phyloP scores from a whole-genome alignment of 2,113 vertebrate species.

The Prionailurus viverrinus region DNA sequence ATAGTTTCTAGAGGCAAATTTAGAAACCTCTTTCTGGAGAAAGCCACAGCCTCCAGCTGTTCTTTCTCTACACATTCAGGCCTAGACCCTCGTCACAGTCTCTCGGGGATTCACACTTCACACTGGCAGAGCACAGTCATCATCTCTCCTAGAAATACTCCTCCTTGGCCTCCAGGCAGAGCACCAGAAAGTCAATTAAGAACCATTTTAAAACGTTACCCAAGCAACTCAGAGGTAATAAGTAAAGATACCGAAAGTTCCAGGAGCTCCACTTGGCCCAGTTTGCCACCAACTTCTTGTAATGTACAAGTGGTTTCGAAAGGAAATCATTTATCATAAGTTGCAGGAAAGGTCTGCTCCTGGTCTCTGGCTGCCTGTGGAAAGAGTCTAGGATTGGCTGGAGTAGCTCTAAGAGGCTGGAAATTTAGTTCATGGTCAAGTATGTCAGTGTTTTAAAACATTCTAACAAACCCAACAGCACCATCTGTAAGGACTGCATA shows the following conservation, averaged over 20 bases:
- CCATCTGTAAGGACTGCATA: slow-evolving; percentile 72
- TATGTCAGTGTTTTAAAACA: slow-evolving; percentile 74
- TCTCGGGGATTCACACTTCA: not conserved
- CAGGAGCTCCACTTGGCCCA: slow-evolving; percentile 37
- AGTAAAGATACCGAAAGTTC: slow-evolving; percentile 28
- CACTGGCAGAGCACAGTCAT: not conserved
- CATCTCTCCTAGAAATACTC: not conserved
- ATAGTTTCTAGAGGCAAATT: slow-evolving; percentile 52
- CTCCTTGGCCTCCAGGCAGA: slow-evolving; percentile 37
- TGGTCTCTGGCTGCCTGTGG: not conserved
- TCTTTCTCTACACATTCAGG: not conserved
- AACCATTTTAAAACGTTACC: slow-evolving; percentile 27
- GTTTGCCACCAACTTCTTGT: slow-evolving; percentile 51
- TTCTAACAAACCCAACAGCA: slow-evolving; percentile 64
- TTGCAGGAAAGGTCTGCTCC: slow-evolving; percentile 53
- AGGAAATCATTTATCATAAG: slow-evolving; percentile 59
- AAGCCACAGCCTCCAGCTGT: slow-evolving; percentile 60
- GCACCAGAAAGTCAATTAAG: slow-evolving; percentile 50
- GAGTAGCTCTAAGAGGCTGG: not conserved
- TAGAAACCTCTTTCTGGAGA: slow-evolving; percentile 52
- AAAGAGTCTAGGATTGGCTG: slow-evolving; percentile 15
- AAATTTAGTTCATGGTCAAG: slow-evolving; percentile 66
- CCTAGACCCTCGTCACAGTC: not conserved
- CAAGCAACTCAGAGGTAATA: slow-evolving; percentile 45
- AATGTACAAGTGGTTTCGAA: slow-evolving; percentile 31